Evolutionary conservation across 2,113 vertebrate genomes (phyloP), one percentile per base, ranked within the genome.

Genomic region (Odontesthes bonariensis): DNA sequence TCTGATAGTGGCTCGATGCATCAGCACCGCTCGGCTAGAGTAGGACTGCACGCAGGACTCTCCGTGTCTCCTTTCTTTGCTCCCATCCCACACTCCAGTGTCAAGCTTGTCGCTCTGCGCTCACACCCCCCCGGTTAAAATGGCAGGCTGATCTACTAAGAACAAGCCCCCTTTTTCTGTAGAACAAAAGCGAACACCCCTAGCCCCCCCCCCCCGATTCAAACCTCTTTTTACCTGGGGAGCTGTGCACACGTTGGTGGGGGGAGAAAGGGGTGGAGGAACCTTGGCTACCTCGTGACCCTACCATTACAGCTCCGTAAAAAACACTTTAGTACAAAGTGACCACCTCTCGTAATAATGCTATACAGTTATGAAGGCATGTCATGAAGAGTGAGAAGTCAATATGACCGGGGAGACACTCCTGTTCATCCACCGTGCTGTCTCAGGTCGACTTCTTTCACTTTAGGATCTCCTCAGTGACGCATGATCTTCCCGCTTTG

Each of bases 121-220:
- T 88, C 89, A 82, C 90, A 89, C 86, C 40, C 81, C 81, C 83
- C 79, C 71, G 90, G 91, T 93, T 92, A 94, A 94, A 94, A 92
- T 94, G 93, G 91, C 88, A 93, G 93, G 91, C 90, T 77, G 92
- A 86, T 90, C 87, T 82, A 88, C 86, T 65, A 85, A 88, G 91
- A 94, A 92, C 93, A 93, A 92, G 89, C 92, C 95, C 93, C 90
- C 89, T 93, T 92, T 90, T 89, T 92, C 86, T 88, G 75, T 69
- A 86, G 89, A 95, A 95, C 94, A 95, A 95, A 94, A 94, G 94
- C 91, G 67, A 75, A 69, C 84, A 78, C 86, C 85, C 86, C 79
- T 79, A 19, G 23, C 56, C 19, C 55, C 78, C 79, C 83, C 47
- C 84, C 70, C 22, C 60, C 70, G 83, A 81, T 86, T 86, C 69